Percentiles rank a stretch among this genome's conserved stretches.
phyloP scores from a whole-genome alignment of 2,888 invertebrate genomes.

The Erebia ligea region DNA sequence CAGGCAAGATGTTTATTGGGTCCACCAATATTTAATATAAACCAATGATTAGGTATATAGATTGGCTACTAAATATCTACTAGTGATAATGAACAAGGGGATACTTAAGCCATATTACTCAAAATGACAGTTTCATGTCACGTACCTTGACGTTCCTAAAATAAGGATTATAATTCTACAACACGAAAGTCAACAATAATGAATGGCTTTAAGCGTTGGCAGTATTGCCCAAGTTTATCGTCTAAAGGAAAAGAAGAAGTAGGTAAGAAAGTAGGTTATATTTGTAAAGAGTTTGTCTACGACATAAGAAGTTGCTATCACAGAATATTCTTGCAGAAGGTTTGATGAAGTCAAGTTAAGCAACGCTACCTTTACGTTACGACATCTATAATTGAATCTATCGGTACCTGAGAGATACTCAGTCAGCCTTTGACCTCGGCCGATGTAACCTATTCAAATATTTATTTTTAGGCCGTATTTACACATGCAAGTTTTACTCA shows the following conservation, averaged over 20 bases:
- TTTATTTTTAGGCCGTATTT: slow-evolving; percentile 2
- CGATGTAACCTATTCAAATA: slow-evolving; percentile 45
- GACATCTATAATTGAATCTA: slow-evolving; percentile 35
- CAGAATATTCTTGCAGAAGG: neutral
- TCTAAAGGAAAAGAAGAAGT: neutral
- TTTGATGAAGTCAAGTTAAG: slow-evolving; percentile 13
- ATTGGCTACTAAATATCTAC: neutral
- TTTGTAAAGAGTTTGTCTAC: neutral
- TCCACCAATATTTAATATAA: no score
- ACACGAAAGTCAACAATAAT: no score
- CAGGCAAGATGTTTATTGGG: no score
- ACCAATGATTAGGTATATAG: no score
- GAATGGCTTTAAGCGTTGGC: no score
- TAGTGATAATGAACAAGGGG: neutral
- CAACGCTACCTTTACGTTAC: slow-evolving; percentile 33
- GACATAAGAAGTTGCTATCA: neutral
- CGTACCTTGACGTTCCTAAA: no score
- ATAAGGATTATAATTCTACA: no score
- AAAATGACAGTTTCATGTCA: no score
- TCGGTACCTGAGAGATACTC: slow-evolving; percentile 44
- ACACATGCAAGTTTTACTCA: neutral
- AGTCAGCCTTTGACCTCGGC: slow-evolving; percentile 44
- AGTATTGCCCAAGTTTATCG: no score
- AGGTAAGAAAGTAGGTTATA: neutral
- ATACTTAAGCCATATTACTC: no score